Conservation (phyloP, 2,888 invertebrate genomes). For the Pseudococcus jackbeardsleyi region DNA sequence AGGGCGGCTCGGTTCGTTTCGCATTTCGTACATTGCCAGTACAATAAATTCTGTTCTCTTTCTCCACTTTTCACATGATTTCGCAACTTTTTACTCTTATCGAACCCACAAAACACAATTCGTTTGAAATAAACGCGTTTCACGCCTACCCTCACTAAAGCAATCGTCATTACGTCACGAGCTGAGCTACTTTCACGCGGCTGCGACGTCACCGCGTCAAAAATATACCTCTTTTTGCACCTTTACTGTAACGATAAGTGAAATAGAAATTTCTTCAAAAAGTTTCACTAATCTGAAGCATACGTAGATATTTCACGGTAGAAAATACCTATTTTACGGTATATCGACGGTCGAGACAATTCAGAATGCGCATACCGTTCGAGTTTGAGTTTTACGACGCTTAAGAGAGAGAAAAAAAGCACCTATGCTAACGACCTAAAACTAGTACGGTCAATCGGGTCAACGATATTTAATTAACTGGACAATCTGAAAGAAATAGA, state of each 20-base stretch:
- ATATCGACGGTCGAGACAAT: background rate
- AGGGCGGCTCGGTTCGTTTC: background rate
- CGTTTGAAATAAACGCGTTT: conserved; percentile 32
- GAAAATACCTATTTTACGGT: too few species aligned
- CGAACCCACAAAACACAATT: conserved; percentile 15
- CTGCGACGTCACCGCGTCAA: background rate
- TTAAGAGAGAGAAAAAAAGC: background rate
- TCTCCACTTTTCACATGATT: conserved; percentile 28
- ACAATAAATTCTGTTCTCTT: conserved; percentile 8
- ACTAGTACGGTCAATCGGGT: conserved; percentile 44
- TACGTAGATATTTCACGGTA: too few species aligned
- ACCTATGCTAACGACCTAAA: conserved; percentile 39
- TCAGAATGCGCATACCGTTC: background rate
- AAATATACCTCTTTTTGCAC: background rate
- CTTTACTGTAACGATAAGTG: background rate
- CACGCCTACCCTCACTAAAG: conserved; percentile 18
- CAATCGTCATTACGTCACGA: conserved; percentile 4
- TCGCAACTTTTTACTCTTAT: conserved; percentile 18
- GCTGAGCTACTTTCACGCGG: conserved; percentile 3
- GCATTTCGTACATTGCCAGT: background rate
- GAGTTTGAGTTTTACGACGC: background rate
- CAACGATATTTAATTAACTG: conserved; percentile 35
- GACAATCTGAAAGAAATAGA: conserved; percentile 29
- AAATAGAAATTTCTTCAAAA: too few species aligned
- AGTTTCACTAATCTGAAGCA: too few species aligned